Conservation (phyloP, 2,113 vertebrate species). For the Nothocercus julius region DNA sequence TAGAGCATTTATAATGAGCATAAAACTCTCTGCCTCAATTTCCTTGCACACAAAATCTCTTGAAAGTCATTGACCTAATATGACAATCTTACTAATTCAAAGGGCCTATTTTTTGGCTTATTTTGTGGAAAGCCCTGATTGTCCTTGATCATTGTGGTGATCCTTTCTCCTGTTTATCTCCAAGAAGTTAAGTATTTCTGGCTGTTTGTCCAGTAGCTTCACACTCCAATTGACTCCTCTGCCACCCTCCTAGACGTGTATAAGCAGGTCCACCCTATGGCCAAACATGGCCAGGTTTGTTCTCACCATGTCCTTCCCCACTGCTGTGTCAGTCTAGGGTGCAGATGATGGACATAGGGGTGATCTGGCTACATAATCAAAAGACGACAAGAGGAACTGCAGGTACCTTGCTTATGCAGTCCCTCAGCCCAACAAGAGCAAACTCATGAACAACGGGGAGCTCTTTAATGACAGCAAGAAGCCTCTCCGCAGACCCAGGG, state of each 20-base stretch:
- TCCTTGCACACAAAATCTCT: neutral
- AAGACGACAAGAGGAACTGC: neutral
- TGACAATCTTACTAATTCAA: neutral
- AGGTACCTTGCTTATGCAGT: neutral
- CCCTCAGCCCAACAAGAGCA: neutral
- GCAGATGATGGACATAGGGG: neutral
- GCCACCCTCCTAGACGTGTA: neutral
- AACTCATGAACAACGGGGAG: neutral
- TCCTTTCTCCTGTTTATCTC: neutral
- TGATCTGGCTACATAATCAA: neutral
- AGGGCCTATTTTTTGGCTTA: neutral
- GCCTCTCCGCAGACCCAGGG: neutral
- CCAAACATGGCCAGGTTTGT: fast-evolving
- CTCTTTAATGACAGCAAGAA: neutral
- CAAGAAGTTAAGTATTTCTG: neutral
- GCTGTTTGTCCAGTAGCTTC: neutral
- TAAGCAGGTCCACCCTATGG: fast-evolving
- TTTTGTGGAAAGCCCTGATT: neutral
- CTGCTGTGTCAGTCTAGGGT: neutral
- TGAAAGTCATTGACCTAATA: neutral
- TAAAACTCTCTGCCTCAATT: neutral
- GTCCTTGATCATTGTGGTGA: neutral
- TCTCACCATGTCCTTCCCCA: neutral
- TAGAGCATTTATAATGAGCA: neutral
- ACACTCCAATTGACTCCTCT: neutral